Base-by-base conservation (phyloP, 1,140 invertebrate species). In the Araneus ventricosus region DNA sequence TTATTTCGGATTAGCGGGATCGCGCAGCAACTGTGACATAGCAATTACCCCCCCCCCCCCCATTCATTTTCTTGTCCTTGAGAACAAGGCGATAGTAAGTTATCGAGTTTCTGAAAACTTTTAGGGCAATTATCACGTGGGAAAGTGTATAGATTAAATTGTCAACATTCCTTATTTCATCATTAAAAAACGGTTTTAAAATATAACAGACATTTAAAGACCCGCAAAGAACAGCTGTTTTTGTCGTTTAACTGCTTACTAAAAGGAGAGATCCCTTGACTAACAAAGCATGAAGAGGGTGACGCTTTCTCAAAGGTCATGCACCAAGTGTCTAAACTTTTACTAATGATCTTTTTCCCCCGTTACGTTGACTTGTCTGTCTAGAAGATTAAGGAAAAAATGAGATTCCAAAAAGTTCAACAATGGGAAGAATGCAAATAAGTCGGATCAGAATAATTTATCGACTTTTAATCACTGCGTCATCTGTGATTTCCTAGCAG, bases 241-340 rank as follows among this genome's bases (percentile, higher is more conserved):
- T n/a, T 61, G 24, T 61, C n/a, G n/a, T 30, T 22, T 61, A n/a
- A 61, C 27, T 67, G 27, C 27, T 10, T 52, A 52, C 17, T 52
- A 17, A 14, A 52, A 14, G 22, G 59, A 67, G 24, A 8, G 27
- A 67, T 67, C 63, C 63, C 63, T 67, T 67, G 63, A 67, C 27
- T 67, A 67, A 67, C n/a, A 67, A 67, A 27, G 63, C 63, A 67
- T 67, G 27, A 67, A 67, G 24, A 67, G 63, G 63, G 63, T 67
- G 63, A 67, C 63, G 63, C 63, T 67, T 30, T 67, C n/a, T n/a
- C n/a, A 30, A 27, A 14, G 63, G 63, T 67, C 63, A 67, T 30
- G 27, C 10, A 67, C 10, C 59, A 24, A 61, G 59, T n/a, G 4
- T 61, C 59, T 22, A 61, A 61, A 61, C 22, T n/a, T n/a, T 61